Evolutionary conservation across 1,140 invertebrate genomes (phyloP), one percentile per base, ranked within the genome.

Genomic region (Trypoxylus dichotomus): DNA sequence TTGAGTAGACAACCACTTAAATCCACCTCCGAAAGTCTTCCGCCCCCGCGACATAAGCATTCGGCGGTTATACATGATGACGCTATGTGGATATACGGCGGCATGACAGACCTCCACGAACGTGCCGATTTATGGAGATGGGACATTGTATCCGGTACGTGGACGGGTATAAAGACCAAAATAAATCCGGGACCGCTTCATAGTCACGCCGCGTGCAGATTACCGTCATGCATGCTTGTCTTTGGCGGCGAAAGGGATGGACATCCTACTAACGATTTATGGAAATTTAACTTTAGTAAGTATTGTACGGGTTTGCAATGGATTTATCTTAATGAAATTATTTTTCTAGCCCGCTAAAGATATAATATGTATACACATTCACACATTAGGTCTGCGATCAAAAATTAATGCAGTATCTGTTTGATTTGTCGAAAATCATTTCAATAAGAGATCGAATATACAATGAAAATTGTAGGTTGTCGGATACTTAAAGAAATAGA

Each of bases 251-350:
- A 96, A 84, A 89, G 90, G 79, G 88, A 89, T 77, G 94, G 94
- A 1, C 88, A 92, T 74, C 88, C 92, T 8, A 91, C 90, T 19
- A 94, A 94, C 85, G 94, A 96, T 82, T 86, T 97, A 1, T 97
- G 95, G 95, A 90, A 93, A 85, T 96, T 95, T 88, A 93, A 94
- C 86, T 96, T 96, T 85, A 92, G 94, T 95, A 89, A 87, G 85
- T 85, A 1, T 68, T 24, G 32, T 37, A 37, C 5, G 32, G 32
- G 32, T 37, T 37, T 0, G 10, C 5, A 37, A 37, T n/a, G 10
- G 10, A 37, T 37, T 37, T 37, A 8, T 37, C 32, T n/a, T n/a
- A n/a, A n/a, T n/a, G n/a, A n/a, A n/a, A n/a, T n/a, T n/a, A n/a
- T n/a, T n/a, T n/a, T n/a, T n/a, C n/a, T n/a, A n/a, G n/a, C n/a